Evolutionary conservation across 1,140 invertebrate genomes (phyloP).

Genomic region (Hermatobates lingyangjiaoensis): DNA sequence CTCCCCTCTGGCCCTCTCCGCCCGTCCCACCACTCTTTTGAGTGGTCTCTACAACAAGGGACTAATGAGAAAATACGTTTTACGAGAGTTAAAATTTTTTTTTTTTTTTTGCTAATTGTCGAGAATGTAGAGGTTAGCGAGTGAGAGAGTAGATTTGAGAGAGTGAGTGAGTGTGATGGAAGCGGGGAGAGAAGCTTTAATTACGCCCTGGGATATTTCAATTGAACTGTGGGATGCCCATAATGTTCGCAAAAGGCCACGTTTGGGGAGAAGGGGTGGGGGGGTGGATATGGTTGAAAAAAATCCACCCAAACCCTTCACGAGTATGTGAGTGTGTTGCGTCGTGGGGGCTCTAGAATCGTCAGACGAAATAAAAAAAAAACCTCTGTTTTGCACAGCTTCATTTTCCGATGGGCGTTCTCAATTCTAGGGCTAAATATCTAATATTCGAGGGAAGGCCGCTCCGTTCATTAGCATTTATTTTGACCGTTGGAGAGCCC

Average conservation of each 20-base stretch:
- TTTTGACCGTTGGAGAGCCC: not conserved
- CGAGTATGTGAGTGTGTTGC: not conserved
- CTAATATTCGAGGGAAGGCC: not conserved
- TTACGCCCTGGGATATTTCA: not conserved
- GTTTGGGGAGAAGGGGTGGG: not conserved
- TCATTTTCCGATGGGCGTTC: not conserved
- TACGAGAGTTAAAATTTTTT: no score
- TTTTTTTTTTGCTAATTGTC: no score
- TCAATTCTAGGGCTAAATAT: not conserved
- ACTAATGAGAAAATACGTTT: no score
- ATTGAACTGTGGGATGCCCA: not conserved
- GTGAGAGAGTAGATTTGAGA: no score
- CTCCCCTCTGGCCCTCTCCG: no score
- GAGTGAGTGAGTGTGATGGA: no score
- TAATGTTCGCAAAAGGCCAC: not conserved
- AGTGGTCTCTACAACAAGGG: no score
- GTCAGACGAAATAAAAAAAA: not conserved
- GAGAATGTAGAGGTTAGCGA: no score
- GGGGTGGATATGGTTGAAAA: not conserved
- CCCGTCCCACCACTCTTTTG: no score
- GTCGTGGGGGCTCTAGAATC: not conserved
- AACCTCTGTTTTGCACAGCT: no score
- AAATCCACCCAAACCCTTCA: not conserved
- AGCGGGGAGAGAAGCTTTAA: no score
- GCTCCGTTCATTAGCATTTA: slow-evolving; percentile 1